Base-by-base conservation (phyloP, 2,797 vertebrate species). In the Zenarchopterus dispar region DNA sequence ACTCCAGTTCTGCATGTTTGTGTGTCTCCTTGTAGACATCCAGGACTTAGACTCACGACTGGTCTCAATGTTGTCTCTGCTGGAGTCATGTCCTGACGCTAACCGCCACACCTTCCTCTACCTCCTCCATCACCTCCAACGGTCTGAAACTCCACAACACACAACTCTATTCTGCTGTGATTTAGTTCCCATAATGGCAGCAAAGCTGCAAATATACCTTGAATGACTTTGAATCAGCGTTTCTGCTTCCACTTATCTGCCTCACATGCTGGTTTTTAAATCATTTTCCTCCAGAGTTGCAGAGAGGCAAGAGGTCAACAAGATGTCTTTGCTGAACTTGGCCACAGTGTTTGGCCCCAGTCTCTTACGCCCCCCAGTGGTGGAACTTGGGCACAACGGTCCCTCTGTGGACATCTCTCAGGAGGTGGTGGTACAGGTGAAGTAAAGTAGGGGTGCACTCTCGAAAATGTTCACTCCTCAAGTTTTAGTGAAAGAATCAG, bases 321-420 rank as follows among this genome's bases (percentile, higher is more conserved):
- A 88, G 77, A 94, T 94, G 93, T 78, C 93, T 51, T 51, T 82
- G 39, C 33, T 88, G 43, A 94, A 94, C 87, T 63, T 94, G 77
- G 93, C 93, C 0, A 94, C 93, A 4, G 91, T 94, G 46, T 94
- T 94, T 26, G 93, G 93, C 1, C 93, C 93, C 0, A 93, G 92
- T 62, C 86, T 94, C 13, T 31, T 94, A n/a, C 93, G 92, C 78
- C 84, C 89, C 44, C 91, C 90, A 3, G 75, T 83, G 87, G 82
- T 55, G 1, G 72, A 68, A 31, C 43, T 56, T 24, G 85, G 80
- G 2, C 58, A 84, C 3, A 3, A 18, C 0, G 55, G 71, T 10
- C 56, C 65, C 9, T 36, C 50, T 2, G 23, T 93, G n/a, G 90
- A 92, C 24, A 92, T 93, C 54, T 91, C 93, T 39, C 90, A 92